Base-by-base conservation (phyloP, 2,113 vertebrate species). In the Trichechus manatus region DNA sequence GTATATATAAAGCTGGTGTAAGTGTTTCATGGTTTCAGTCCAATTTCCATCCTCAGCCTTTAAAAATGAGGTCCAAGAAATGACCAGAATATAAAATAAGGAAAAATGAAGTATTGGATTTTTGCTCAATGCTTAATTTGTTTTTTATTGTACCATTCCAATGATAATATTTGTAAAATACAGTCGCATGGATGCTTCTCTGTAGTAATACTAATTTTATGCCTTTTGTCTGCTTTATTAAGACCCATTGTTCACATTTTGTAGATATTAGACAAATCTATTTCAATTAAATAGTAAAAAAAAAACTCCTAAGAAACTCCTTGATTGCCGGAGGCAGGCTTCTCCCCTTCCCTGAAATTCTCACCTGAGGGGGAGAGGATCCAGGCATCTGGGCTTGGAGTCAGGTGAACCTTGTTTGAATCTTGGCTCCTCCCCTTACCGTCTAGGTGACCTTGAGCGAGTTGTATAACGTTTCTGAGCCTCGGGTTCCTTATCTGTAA, bases 211-310 rank as follows among this genome's bases (percentile, higher is more conserved):
- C 95, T 97, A 6, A 98, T 96, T 96, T 97, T 87, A 98, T 98
- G 98, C 98, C 98, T 98, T 98, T 98, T 83, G 96, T 97, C 97
- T 96, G 97, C 98, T 98, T 39, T 39, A 39, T 39, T 97, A 93
- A 97, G 87, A 94, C 89, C 94, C 88, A 0, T 17, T 92, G 94
- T 89, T 97, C 94, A 79, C 0, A 97, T 94, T 98, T 98, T 98
- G 78, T 97, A 97, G 97, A 20, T 92, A 87, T 33, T 90, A 95
- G 97, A 97, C 80, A 90, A 68, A 93, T 93, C 95, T 82, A 91
- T 89, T 94, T 96, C 97, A 70, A 97, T 97, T 95, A 87, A 93
- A 98, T 91, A 82, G 14, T 87, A 39, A 39, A 39, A 39, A 39
- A 39, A 39, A 66, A 66, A 66, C 64, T 66, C 31, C 27, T 10